These are phyloP conservation scores for Rhodeus uyekii DNA, from an alignment of 2,797 vertebrate species.

Conservation along the genomic window DNA sequence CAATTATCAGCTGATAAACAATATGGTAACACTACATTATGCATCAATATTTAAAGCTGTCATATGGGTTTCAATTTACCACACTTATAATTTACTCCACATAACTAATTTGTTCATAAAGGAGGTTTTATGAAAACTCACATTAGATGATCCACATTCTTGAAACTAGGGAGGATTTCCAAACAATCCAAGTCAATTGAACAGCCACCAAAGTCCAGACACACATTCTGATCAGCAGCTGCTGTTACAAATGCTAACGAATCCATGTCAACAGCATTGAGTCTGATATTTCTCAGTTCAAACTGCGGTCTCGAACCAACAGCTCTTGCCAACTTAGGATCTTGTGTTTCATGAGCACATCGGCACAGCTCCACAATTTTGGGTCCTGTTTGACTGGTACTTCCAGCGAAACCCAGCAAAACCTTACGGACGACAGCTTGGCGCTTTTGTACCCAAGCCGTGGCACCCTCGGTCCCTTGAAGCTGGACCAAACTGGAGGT, in stretches of 20 bases:
- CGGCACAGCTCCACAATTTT: constrained; percentile 87
- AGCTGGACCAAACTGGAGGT: constrained; percentile 73
- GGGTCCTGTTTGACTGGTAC: constrained; percentile 80
- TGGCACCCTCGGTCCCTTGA: constrained; percentile 54
- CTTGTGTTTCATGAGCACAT: constrained; percentile 83
- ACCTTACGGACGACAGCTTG: constrained; percentile 74
- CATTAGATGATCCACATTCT: constrained; percentile 80
- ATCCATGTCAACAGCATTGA: constrained; percentile 79
- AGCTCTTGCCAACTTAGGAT: constrained; percentile 69
- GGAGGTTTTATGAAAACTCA: constrained; percentile 62
- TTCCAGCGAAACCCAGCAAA: constrained; percentile 73
- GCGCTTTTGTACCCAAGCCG: constrained; percentile 70
- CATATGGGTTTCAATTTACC: not conserved
- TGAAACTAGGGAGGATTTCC: constrained; percentile 77
- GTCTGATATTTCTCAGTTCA: constrained; percentile 83
- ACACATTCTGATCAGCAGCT: constrained; percentile 64
- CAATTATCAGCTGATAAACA: not conserved
- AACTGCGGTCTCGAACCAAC: constrained; percentile 73
- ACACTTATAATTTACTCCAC: not conserved
- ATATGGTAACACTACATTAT: not conserved
- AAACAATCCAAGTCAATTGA: constrained; percentile 81
- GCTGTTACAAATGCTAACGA: constrained; percentile 80
- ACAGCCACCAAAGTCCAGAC: constrained; percentile 85
- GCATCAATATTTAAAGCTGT: not conserved
- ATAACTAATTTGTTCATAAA: not conserved